These are phyloP conservation scores for Aspiorhynchus laticeps DNA, from an alignment of 2,113 vertebrate genomes.

Conservation along the genomic window DNA sequence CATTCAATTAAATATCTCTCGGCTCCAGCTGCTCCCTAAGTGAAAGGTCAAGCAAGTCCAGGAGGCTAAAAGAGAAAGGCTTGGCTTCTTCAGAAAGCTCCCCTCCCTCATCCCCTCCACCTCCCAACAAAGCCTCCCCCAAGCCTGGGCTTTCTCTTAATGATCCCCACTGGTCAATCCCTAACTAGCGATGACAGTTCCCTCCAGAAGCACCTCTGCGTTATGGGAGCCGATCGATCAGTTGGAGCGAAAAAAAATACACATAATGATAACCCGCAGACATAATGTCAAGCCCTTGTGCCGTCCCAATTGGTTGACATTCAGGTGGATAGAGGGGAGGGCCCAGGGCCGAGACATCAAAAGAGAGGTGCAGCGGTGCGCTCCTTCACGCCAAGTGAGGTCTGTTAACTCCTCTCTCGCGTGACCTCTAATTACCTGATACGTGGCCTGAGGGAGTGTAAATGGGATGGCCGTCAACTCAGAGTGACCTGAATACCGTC, in stretches of 20 bases:
- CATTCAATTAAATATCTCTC: conserved; percentile 95
- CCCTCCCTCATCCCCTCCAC: conserved; percentile 51
- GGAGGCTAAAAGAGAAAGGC: conserved; percentile 84
- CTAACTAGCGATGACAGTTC: conserved; percentile 88
- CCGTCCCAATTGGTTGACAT: conserved; percentile 82
- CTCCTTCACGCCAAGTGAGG: conserved; percentile 64
- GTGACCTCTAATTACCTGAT: conserved; percentile 74
- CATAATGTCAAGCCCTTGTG: conserved; percentile 84
- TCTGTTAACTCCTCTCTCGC: conserved; percentile 70
- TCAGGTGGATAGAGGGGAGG: conserved; percentile 74
- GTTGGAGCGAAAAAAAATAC: conserved; percentile 69
- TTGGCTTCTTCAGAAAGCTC: conserved; percentile 68
- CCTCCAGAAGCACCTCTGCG: conserved; percentile 89
- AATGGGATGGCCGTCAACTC: conserved; percentile 52
- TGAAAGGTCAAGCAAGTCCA: conserved; percentile 94
- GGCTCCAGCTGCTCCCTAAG: conserved; percentile 91
- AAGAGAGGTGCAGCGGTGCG: conserved; percentile 65
- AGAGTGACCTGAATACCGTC: conserved; percentile 60
- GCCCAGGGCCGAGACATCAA: conserved; percentile 74
- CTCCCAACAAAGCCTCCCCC: conserved; percentile 74
- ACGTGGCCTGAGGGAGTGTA: conserved; percentile 67
- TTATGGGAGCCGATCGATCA: conserved; percentile 87
- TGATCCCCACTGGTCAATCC: conserved; percentile 93
- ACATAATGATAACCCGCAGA: conserved; percentile 95
- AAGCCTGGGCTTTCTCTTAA: conserved; percentile 78